Percentiles rank a stretch among this genome's conserved stretches.
phyloP scores from a whole-genome alignment of 2,797 vertebrate species.

The Ctenochaetus hawaiiensis region DNA sequence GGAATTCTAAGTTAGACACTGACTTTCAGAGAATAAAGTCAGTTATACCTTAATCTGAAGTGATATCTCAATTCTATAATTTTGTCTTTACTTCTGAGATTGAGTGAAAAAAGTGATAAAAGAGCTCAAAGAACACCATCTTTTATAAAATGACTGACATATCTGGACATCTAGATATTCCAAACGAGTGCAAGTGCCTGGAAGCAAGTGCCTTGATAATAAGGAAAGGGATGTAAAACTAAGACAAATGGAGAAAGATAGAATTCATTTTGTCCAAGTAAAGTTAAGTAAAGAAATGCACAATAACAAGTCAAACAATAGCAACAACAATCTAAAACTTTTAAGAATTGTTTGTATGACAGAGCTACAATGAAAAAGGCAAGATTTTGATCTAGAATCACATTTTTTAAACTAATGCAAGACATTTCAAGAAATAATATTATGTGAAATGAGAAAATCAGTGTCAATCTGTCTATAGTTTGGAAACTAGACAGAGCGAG shows the following conservation, averaged over 20 bases:
- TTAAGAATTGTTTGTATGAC: background rate
- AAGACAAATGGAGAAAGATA: conserved; percentile 37
- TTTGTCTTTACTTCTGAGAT: background rate
- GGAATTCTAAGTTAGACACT: no score
- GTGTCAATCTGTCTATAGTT: no score
- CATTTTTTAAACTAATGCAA: no score
- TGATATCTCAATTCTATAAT: no score
- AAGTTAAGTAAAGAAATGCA: conserved; percentile 12
- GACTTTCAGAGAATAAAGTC: background rate
- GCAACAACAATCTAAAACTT: conserved; percentile 2
- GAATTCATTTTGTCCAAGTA: conserved; percentile 52
- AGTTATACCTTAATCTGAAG: background rate
- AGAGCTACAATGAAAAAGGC: background rate
- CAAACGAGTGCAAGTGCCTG: conserved; percentile 22
- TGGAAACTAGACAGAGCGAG: no score
- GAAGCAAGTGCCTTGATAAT: conserved; percentile 27
- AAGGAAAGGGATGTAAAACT: conserved; percentile 42
- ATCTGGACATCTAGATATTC: background rate
- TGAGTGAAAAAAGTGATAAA: background rate
- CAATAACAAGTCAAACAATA: background rate
- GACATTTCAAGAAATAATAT: no score
- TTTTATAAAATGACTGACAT: background rate
- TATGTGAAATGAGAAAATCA: no score
- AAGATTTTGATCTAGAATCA: no score
- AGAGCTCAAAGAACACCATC: background rate